These are phyloP conservation scores for Bugula neritina DNA, from an alignment of 2,888 invertebrate genomes.

Conservation along the genomic window DNA sequence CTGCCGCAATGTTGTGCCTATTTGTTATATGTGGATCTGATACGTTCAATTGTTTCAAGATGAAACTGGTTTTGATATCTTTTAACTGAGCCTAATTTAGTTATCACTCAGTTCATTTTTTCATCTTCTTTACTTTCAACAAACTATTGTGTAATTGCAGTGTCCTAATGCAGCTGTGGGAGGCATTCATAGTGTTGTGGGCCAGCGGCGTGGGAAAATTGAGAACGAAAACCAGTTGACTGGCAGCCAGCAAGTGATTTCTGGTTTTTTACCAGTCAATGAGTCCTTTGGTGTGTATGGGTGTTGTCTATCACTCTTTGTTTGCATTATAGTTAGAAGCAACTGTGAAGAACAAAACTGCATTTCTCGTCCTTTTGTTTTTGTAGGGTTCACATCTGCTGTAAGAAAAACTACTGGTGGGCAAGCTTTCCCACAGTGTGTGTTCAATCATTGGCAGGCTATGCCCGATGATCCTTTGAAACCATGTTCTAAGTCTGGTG, in stretches of 20 bases:
- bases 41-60: conserved; percentile 23
- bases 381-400: conserved; percentile 83
- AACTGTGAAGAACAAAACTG: no score
- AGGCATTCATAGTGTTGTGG: conserved; percentile 95
- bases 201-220: conserved; percentile 86
- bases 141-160: conserved; percentile 35
- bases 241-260: conserved; percentile 94
- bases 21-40: neutral
- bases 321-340: no score
- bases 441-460: conserved; percentile 99
- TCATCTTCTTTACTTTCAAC: conserved; percentile 29
- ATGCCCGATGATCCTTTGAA: conserved; percentile 93
- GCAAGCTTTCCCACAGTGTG: conserved; percentile 99
- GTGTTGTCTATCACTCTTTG: neutral
- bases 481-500: conserved; percentile 50
- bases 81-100: neutral
- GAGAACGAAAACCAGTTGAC: conserved; percentile 90
- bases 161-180: conserved; percentile 92
- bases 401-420: conserved; percentile 93
- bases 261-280: conserved; percentile 97
- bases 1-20: neutral
- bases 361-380: no score
- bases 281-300: conserved; percentile 89
- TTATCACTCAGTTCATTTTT: neutral
- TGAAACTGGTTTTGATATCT: conserved; percentile 1